Evolutionary conservation across 2,888 invertebrate genomes (phyloP), one percentile per base, ranked within the genome.

Genomic region (Kryphioiulus occultus): DNA sequence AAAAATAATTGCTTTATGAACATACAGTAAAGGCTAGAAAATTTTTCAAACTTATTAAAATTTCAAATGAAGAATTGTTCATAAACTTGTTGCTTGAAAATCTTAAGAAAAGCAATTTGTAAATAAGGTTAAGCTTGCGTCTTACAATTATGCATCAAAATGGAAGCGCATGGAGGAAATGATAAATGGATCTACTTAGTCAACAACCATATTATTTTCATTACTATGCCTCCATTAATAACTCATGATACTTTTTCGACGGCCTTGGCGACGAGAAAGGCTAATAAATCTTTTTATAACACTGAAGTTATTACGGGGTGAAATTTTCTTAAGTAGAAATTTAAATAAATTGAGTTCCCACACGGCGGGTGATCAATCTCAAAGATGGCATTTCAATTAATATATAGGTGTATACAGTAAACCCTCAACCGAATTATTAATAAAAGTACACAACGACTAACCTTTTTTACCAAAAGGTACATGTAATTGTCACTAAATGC

Each of bases 181-280:
- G 68, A 68, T 68, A 26, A 68, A 68, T 68, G 68, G 68, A 68
- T 68, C 68, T 68, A 68, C 68, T 68, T 68, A 68, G 68, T 68
- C 68, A 68, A 68, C 22, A 68, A 26, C 68, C 22, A 2, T 22
- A 26, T 68, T 68, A 68, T 68, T 68, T 68, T 68, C 26, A 68
- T 68, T 68, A 68, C 68, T 7, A 26, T 26, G 68, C 22, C 68
- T 22, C 26, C 68, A 68, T 68, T 68, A 68, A 68, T 68, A 68
- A 68, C 68, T 9, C 68, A 68, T 68, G 68, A 68, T 68, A 26
- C 53, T 68, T 68, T 26, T 68, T n/a, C 22, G 10, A 22, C 22
- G 22, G 7, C 4, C 26, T 4, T 68, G 59, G n/a, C 59, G 19
- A 59, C n/a, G 68, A 12, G 22, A 68, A 68, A 68, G 22, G 22